Evolutionary conservation across 2,113 vertebrate genomes (phyloP).

Genomic region (Apodemus speciosus): DNA sequence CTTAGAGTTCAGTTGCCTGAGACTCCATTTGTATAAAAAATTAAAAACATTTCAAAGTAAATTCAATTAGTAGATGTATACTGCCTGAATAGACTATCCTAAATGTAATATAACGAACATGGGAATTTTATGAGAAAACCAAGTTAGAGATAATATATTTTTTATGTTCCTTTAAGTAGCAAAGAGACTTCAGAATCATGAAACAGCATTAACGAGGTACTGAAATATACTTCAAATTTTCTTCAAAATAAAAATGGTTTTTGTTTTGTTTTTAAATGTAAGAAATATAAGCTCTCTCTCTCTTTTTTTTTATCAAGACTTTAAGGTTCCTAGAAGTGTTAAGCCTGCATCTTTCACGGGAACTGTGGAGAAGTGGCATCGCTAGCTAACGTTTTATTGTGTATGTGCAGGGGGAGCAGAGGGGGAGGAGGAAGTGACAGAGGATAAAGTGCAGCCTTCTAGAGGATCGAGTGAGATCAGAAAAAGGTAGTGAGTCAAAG

Average conservation of each 20-base stretch:
- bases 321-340: slow-evolving; percentile 13
- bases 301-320: background rate
- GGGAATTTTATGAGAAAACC: slow-evolving; percentile 77
- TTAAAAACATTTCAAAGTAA: slow-evolving; percentile 79
- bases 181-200: slow-evolving; percentile 66
- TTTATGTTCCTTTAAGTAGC: slow-evolving; percentile 75
- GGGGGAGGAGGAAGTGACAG: background rate
- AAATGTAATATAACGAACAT: slow-evolving; percentile 75
- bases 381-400: background rate
- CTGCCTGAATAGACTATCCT: slow-evolving; percentile 72
- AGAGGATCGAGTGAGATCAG: slow-evolving; percentile 4
- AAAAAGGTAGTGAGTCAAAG: background rate
- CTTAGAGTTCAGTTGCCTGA: slow-evolving; percentile 63
- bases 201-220: slow-evolving; percentile 72
- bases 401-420: background rate
- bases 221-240: slow-evolving; percentile 62
- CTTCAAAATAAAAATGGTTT: slow-evolving; percentile 19
- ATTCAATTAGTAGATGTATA: slow-evolving; percentile 78
- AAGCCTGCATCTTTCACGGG: background rate
- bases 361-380: background rate
- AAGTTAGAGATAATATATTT: slow-evolving; percentile 77
- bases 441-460: background rate
- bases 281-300: background rate
- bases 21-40: slow-evolving; percentile 77
- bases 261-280: slow-evolving; percentile 32